Percentiles rank a stretch among this genome's conserved stretches.
Evolutionary conservation across 1,140 invertebrate species (phyloP).

Genomic region (Procambarus virginalis): DNA sequence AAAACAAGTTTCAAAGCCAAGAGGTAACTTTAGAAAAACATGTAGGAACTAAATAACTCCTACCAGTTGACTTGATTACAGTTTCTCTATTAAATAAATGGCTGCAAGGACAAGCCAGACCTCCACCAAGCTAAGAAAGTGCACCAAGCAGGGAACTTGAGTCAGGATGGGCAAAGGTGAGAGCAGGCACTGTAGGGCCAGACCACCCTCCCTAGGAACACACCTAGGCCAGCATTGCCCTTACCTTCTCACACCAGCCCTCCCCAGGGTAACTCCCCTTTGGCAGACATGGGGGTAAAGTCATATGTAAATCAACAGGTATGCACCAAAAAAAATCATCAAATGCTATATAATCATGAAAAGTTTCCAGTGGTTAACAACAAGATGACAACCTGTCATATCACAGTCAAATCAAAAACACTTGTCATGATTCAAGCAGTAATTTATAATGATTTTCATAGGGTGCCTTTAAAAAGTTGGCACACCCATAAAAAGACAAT

Average conservation of each 20-base stretch:
- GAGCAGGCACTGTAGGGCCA: conserved; percentile 36
- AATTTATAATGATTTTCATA: neutral
- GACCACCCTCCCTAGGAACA: conserved; percentile 33
- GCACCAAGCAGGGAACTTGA: conserved; percentile 24
- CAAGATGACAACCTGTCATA: neutral
- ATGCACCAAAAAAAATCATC: conserved; percentile 23
- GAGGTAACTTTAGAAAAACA: conserved; percentile 71
- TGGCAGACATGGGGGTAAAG: conserved; percentile 63
- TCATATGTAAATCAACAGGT: conserved; percentile 41
- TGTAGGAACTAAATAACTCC: no score
- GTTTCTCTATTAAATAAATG: no score
- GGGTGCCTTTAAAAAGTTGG: neutral
- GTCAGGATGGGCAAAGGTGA: conserved; percentile 17
- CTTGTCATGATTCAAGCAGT: neutral
- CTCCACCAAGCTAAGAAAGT: conserved; percentile 11
- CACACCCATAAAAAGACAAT: conserved; percentile 11
- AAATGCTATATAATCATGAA: conserved; percentile 11
- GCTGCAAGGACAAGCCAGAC: neutral
- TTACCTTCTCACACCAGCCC: conserved; percentile 70
- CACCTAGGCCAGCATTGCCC: conserved; percentile 39
- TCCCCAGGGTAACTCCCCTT: conserved; percentile 68
- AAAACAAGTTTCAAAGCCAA: no score
- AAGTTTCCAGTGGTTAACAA: neutral
- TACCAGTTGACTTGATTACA: no score
- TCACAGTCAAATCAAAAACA: neutral